These are phyloP conservation scores for Lomographa bimaculata DNA, from an alignment of 2,888 invertebrate genomes.

Conservation along the genomic window DNA sequence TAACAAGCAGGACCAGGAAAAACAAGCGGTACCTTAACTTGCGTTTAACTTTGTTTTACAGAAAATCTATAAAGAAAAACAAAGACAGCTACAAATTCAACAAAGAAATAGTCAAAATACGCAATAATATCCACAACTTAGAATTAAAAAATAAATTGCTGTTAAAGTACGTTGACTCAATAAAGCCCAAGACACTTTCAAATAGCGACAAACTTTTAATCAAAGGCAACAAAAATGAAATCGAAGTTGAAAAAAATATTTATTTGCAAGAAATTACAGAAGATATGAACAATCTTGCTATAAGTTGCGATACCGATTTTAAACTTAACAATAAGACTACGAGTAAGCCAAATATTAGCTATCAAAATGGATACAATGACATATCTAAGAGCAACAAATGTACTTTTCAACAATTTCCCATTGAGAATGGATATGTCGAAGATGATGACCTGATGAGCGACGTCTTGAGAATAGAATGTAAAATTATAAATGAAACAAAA, in stretches of 20 bases:
- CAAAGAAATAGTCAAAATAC: slow-evolving; percentile 60
- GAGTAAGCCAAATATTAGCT: slow-evolving; percentile 29
- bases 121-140: slow-evolving; percentile 53
- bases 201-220: slow-evolving; percentile 35
- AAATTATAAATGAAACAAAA: slow-evolving; percentile 23
- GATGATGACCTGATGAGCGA: slow-evolving; percentile 3
- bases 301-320: slow-evolving; percentile 54
- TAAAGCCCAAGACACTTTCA: slow-evolving; percentile 35
- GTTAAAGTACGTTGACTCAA: slow-evolving; percentile 43
- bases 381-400: slow-evolving; percentile 23
- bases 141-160: slow-evolving; percentile 58
- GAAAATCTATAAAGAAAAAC: slow-evolving; percentile 49
- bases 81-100: slow-evolving; percentile 50
- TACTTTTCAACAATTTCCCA: neutral
- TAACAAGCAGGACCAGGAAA: too few species aligned
- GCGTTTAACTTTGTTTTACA: too few species aligned
- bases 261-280: slow-evolving; percentile 43
- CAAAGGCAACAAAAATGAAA: slow-evolving; percentile 37
- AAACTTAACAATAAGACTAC: slow-evolving; percentile 46
- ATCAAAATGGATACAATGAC: slow-evolving; percentile 28
- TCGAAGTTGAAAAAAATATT: slow-evolving; percentile 41
- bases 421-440: slow-evolving; percentile 32
- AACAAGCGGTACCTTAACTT: too few species aligned
- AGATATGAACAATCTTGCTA: slow-evolving; percentile 46
- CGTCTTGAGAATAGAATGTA: slow-evolving; percentile 44